Evolutionary conservation across 2,888 invertebrate genomes (phyloP).

Genomic region (Diaphora mendica): DNA sequence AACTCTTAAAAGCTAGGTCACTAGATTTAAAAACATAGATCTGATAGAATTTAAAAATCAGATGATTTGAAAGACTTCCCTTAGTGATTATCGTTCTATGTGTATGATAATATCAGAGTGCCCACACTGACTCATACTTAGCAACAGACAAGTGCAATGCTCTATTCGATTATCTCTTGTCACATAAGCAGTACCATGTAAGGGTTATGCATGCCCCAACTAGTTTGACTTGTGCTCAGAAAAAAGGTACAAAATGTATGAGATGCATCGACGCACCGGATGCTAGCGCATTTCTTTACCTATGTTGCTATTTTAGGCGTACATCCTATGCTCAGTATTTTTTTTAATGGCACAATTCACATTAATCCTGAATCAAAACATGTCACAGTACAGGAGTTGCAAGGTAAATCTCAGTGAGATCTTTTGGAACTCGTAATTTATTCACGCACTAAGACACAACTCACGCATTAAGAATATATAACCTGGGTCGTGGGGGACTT

Average conservation of each 20-base stretch:
- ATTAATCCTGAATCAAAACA: background rate
- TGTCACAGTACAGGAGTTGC: background rate
- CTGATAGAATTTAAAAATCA: background rate
- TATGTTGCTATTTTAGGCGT: conserved; percentile 8
- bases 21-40: background rate
- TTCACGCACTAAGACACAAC: too few relatives aligned
- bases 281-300: conserved; percentile 27
- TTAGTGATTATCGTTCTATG: background rate
- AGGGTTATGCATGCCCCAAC: conserved; percentile 46
- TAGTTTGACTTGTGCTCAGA: conserved; percentile 52
- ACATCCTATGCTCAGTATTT: background rate
- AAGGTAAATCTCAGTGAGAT: background rate
- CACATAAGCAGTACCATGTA: conserved; percentile 46
- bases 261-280: conserved; percentile 27
- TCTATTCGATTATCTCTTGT: conserved; percentile 37
- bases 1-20: background rate
- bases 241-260: conserved; percentile 34
- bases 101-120: background rate
- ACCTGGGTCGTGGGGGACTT: too few relatives aligned
- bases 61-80: background rate
- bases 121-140: conserved; percentile 12
- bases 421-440: background rate
- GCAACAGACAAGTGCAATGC: conserved; percentile 31
- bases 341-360: background rate
- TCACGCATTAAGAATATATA: too few relatives aligned